These are phyloP conservation scores for Ichneumoninae sp. DNA, from an alignment of 2,888 invertebrate species.

Conservation along the genomic window DNA sequence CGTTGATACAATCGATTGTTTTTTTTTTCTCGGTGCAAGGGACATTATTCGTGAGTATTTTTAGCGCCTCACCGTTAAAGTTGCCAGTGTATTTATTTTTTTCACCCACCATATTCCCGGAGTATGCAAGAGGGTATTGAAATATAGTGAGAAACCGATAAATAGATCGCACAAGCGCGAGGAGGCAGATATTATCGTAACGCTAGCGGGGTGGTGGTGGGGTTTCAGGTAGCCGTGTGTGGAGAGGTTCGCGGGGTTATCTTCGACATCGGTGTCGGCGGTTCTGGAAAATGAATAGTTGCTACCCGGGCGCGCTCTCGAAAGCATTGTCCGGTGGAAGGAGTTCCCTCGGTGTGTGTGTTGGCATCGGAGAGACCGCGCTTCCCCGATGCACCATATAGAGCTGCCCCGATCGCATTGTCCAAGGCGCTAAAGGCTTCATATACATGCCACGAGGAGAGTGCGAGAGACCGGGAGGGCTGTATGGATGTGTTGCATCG, in stretches of 20 bases:
- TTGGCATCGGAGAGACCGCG: constrained; percentile 8
- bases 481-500: constrained; percentile 54
- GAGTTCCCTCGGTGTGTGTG: neutral
- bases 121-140: neutral
- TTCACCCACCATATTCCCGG: neutral
- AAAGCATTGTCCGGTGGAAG: constrained; percentile 73
- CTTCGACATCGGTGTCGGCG: constrained; percentile 71
- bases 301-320: constrained; percentile 62
- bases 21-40: neutral
- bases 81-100: neutral
- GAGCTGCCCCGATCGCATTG: constrained; percentile 73
- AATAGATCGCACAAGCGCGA: constrained; percentile 61
- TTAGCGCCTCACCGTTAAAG: neutral
- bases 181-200: constrained; percentile 68
- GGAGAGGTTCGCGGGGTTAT: constrained; percentile 74
- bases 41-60: neutral
- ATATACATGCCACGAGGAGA: constrained; percentile 75
- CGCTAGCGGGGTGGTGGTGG: constrained; percentile 5
- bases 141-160: constrained; percentile 46
- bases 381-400: neutral
- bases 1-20: no score
- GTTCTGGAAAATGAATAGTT: constrained; percentile 78
- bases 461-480: constrained; percentile 15
- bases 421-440: constrained; percentile 81
- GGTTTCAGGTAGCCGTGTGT: constrained; percentile 69